Evolutionary conservation across 2,888 invertebrate genomes (phyloP), one percentile per base, ranked within the genome.

Genomic region (Torymus auratus): DNA sequence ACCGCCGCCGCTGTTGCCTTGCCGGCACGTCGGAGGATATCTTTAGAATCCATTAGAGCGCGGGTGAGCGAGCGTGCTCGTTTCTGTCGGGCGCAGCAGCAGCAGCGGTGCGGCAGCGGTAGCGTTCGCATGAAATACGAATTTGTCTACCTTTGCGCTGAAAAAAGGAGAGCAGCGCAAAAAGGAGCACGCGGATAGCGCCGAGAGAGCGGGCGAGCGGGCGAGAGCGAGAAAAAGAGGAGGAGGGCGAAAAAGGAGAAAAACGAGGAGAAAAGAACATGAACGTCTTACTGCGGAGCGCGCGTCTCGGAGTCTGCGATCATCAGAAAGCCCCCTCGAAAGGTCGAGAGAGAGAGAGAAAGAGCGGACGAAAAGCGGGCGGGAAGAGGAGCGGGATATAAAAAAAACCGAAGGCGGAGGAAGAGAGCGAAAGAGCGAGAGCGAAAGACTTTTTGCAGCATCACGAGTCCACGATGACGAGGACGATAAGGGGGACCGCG

Each of bases 401-500:
- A 71, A 28, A 58, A 75, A 76, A 77, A 64, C 70, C 62, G 78
- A 74, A 78, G 78, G 65, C 68, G 61, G 61, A 68, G 41, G 41
- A 77, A 41, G 41, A 41, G 41, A 41, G 41, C 41, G 2, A 28
- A 28, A 28, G 28, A 28, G 28, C 62, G 78, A 74, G 74, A 74
- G 65, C 68, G 41, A 56, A 56, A 68, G 78, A 78, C 75, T 82
- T 82, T 82, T 82, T 82, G 81, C 77, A 81, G 81, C 81, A 78
- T 78, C 81, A 82, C 81, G 83, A 80, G 83, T 83, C 83, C 78
- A 81, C 78, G 80, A 80, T 75, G 82, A 77, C 74, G 83, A 78
- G 81, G 75, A 83, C 82, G 82, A 81, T 80, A 82, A 82, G 82
- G 82, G 72, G 65, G 81, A 60, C 53, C 73, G 80, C 65, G 65